phyloP scores from a whole-genome alignment of 1,140 invertebrate species.

The Philotrypesis tridentata region DNA sequence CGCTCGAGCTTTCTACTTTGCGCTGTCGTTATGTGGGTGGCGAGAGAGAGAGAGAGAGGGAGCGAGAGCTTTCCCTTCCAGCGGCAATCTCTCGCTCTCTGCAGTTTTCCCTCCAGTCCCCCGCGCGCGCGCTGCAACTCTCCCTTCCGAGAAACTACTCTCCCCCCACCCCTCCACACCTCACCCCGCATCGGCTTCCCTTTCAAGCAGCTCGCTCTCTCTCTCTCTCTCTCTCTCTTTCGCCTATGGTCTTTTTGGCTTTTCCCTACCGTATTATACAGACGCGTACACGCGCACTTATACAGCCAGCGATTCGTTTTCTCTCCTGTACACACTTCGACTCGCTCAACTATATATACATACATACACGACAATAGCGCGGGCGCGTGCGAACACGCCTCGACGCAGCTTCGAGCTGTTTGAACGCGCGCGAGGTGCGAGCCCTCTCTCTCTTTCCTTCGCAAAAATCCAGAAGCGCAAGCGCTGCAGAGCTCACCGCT shows the following conservation, averaged over 20 bases:
- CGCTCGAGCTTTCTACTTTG: slow-evolving; percentile 6
- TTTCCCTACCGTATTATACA: not conserved
- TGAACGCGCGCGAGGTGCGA: too few relatives aligned
- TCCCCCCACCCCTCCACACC: not conserved
- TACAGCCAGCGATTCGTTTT: not conserved
- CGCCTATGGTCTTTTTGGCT: not conserved
- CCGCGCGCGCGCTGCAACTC: not conserved
- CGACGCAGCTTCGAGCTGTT: too few relatives aligned
- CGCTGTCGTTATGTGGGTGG: not conserved
- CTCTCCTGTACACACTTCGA: not conserved
- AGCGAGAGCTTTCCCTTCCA: not conserved
- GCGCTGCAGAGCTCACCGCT: too few relatives aligned
- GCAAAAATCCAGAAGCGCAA: not conserved
- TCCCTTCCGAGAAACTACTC: too few relatives aligned
- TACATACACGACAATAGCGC: too few relatives aligned
- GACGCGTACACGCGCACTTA: too few relatives aligned
- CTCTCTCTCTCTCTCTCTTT: not conserved
- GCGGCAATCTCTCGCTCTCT: not conserved
- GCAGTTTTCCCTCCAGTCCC: not conserved
- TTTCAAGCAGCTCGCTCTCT: not conserved
- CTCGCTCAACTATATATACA: too few relatives aligned
- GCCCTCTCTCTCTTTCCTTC: too few relatives aligned
- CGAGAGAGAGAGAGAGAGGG: too few relatives aligned
- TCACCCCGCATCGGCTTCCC: not conserved
- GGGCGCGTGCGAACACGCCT: too few relatives aligned